Evolutionary conservation across 2,113 vertebrate genomes (phyloP), one percentile per base, ranked within the genome.

Genomic region (Amblyornis subalaris): DNA sequence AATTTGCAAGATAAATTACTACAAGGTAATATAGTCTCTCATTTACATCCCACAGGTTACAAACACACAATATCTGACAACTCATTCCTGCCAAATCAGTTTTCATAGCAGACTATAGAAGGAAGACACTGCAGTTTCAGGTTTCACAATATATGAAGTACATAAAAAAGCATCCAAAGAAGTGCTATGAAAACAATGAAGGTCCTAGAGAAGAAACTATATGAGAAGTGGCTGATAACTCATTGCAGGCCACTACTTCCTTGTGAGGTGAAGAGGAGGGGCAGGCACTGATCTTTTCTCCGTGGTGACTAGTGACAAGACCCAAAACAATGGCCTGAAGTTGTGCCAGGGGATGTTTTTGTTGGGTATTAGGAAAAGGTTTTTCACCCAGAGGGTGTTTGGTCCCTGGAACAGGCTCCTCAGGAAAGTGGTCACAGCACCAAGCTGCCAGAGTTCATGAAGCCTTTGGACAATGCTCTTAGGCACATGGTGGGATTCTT

Each of bases 241-340:
- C 35, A 26, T 16, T n/a, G 29, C 10, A 38, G 16, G n/a, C 38
- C 16, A 24, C 40, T 45, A 18, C 9, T 17, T 17, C 45, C 35
- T n/a, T 1, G 1, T 10, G 35, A 31, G 21, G 21, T 9, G 17
- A 40, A 47, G 28, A 42, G 17, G 16, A 23, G 19, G 2, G 13
- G 14, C 3, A 22, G 50, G 15, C 21, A 26, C 21, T 17, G 10
- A 29, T n/a, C 7, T 35, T 2, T 54, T n/a, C 29, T 28, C 31
- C 36, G 8, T 10, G 11, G 14, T 35, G 5, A 42, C 26, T 48
- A 22, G 31, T 31, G 31, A 28, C 18, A 64, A 18, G 12, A 44
- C 9, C 3, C 0, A 0, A 79, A 14, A 11, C 9, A 72, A 35
- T 35, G 25, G 17, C 14, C 18, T 42, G 58, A 29, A 31, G 1